Evolutionary conservation across 1,140 invertebrate species (phyloP).

Genomic region (Zeugodacus cucurbitae): DNA sequence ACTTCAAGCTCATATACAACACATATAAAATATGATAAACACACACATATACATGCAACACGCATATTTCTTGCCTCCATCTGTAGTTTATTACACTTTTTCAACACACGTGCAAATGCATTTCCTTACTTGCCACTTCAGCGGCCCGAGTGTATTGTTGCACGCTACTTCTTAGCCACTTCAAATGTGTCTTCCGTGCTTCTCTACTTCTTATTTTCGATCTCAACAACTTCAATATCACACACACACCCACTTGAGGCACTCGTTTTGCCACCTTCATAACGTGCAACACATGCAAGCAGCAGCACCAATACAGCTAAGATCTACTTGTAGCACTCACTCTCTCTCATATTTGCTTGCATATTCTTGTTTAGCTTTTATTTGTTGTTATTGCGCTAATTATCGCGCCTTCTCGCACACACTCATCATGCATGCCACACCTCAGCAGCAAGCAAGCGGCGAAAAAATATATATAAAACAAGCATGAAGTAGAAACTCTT

Average conservation of each 20-base stretch:
- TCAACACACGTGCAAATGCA: no score
- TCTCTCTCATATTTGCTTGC: not conserved
- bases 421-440: not conserved
- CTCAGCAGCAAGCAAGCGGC: not conserved
- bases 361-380: not conserved
- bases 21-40: no score
- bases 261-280: constrained; percentile 3
- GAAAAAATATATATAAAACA: not conserved
- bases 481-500: not conserved
- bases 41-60: not conserved
- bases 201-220: no score
- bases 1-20: not conserved
- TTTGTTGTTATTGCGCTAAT: constrained; percentile 35
- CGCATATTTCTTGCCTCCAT: not conserved
- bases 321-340: not conserved
- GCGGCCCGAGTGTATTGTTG: not conserved
- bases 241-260: constrained; percentile 1
- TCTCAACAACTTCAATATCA: not conserved
- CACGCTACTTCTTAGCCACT: not conserved
- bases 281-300: not conserved
- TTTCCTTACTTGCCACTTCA: not conserved
- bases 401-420: constrained; percentile 36
- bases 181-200: not conserved
- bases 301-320: not conserved
- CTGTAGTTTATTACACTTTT: not conserved